Conservation (phyloP, 2,797 vertebrate genomes). For the Mormyrus proboscirostris region DNA sequence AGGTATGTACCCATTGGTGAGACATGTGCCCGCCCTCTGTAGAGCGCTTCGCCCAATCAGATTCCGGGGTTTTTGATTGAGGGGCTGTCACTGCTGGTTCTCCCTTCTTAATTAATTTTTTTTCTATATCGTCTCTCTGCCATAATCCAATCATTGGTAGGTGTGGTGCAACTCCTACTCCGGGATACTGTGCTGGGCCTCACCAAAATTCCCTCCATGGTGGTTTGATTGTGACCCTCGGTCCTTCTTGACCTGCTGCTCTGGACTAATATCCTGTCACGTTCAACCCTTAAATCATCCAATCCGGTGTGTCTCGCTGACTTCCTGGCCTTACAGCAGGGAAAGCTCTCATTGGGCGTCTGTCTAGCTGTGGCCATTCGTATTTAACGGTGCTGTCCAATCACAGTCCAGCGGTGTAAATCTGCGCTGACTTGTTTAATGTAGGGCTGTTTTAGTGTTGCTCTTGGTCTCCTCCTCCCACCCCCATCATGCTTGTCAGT, state of each 20-base stretch:
- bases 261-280: background rate
- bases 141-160: background rate
- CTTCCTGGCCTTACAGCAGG: background rate
- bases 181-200: background rate
- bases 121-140: background rate
- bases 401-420: background rate
- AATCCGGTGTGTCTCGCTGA: background rate
- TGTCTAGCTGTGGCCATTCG: background rate
- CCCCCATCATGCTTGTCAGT: background rate
- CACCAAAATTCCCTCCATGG: background rate
- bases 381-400: background rate
- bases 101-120: background rate
- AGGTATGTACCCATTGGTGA: slow-evolving; percentile 58
- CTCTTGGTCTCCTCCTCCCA: background rate
- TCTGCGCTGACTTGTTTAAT: background rate
- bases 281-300: background rate
- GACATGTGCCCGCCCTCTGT: background rate
- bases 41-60: background rate
- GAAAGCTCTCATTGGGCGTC: no score
- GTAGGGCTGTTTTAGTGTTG: background rate
- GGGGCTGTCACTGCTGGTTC: background rate
- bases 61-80: background rate
- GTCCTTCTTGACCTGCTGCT: background rate
- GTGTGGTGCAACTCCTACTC: background rate
- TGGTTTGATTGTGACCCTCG: background rate